Percentiles rank a stretch among this genome's conserved stretches.
Conservation (phyloP, 2,888 invertebrate species). For the Diarsia mendica region DNA sequence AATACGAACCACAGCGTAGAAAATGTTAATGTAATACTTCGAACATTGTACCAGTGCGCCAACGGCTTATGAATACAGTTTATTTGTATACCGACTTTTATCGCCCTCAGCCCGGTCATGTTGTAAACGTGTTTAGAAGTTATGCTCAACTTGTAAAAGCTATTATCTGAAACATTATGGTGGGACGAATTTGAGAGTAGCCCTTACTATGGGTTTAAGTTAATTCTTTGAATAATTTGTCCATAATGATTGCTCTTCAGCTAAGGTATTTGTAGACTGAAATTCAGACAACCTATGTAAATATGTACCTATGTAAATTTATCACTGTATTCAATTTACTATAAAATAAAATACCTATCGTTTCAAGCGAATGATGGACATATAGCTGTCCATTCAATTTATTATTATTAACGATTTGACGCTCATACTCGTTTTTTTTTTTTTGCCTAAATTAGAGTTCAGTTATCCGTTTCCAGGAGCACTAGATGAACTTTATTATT, state of each 20-base stretch:
- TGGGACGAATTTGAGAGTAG: slow-evolving; percentile 53
- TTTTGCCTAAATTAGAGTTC: too few species aligned
- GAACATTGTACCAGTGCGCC: slow-evolving; percentile 40
- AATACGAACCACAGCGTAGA: slow-evolving; percentile 58
- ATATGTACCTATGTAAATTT: too few species aligned
- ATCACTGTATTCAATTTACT: too few species aligned
- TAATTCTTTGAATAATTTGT: neutral
- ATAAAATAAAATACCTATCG: too few species aligned
- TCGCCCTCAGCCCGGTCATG: slow-evolving; percentile 29
- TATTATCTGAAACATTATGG: slow-evolving; percentile 67
- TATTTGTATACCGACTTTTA: slow-evolving; percentile 52
- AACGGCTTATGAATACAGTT: slow-evolving; percentile 53
- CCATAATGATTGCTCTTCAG: too few species aligned
- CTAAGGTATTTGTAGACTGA: too few species aligned
- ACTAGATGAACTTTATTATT: neutral
- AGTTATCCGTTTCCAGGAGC: too few species aligned
- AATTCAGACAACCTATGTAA: too few species aligned
- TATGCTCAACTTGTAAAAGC: slow-evolving; percentile 67
- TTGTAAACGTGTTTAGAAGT: slow-evolving; percentile 62
- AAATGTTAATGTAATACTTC: slow-evolving; percentile 56
- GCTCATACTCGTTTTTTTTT: too few species aligned
- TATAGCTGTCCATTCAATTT: too few species aligned
- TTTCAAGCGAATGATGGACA: too few species aligned
- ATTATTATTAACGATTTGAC: too few species aligned
- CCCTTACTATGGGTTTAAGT: slow-evolving; percentile 35